Evolutionary conservation across 1,140 invertebrate genomes (phyloP), one percentile per base, ranked within the genome.

Genomic region (Drosophila funebris): DNA sequence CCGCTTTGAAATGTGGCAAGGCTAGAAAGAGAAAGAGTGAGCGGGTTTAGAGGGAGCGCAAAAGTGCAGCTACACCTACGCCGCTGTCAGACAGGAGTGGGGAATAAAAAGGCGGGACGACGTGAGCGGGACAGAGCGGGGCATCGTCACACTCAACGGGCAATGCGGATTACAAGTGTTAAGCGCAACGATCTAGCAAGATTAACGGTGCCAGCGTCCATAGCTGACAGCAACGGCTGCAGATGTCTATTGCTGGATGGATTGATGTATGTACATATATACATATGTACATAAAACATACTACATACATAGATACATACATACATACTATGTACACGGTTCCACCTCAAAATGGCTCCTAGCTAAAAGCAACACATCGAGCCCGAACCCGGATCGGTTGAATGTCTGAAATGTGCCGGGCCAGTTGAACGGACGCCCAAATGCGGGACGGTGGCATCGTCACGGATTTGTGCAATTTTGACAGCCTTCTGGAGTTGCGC

Each of bases 401-500:
- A 70, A 70, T 48, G 67, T 16, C 44, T 68, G 41, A 53, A 39
- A 58, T 67, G 37, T 18, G 29, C 13, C 22, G 39, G 22, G 29
- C 41, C 36, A 67, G 79, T 83, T 83, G 81, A 84, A 83, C 8
- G 39, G 33, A 36, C 33, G 33, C 20, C 50, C 31, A 33, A 7
- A 18, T 14, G 9, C 46, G 24, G 22, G 11, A 14, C 37, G 54
- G 14, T 24, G 36, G 54, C 41, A 64, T 36, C 58, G 74, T 62
- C 69, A 85, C 53, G 73, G 82, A 76, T 69, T 82, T 85, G 70
- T 87, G 82, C 82, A 78, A 57, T 78, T 71, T 41, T 81, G 81
- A 85, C 81, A 85, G 81, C 37, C 43, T 63, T 76, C 81, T 85
- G 81, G 81, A 85, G 81, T 87, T 81, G 74, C 48, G 81, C 81